Base-by-base conservation (phyloP, 2,113 vertebrate genomes). In the Carassius gibelio region DNA sequence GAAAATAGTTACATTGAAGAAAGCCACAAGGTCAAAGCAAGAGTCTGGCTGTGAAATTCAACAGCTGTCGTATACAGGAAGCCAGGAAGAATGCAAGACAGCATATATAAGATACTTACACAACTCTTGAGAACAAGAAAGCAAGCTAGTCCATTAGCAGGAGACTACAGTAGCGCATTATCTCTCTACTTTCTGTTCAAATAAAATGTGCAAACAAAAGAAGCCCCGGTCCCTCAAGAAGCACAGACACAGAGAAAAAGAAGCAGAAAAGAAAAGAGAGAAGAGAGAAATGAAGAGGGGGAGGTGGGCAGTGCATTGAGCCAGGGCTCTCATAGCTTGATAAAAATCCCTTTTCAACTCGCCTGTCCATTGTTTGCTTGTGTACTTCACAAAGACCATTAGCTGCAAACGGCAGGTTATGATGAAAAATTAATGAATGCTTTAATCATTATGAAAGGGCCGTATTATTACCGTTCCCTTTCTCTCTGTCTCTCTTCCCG, bases 391-490 rank as follows among this genome's bases (percentile, higher is more conserved):
- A 96, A 96, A 98, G 96, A 94, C 96, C 96, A 97, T 97, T 99
- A 97, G 97, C 91, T 95, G 96, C 96, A 95, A 97, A 96, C 96
- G 96, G 97, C 96, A 97, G 97, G 96, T 97, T 97, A 95, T 96
- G 95, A 97, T 97, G 97, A 97, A 98, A 98, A 96, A 97, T 99
- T 97, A 97, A 99, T 98, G 96, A 97, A 97, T 95, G 94, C 94
- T 95, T 96, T 96, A 96, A 96, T 98, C 96, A 97, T 97, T 97
- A 97, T 96, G 95, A 96, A 96, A 95, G 94, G 95, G 93, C 94
- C 91, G 93, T 95, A 96, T 97, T 96, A 96, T 96, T 96, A 94
- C 92, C 86, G 92, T 86, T 92, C 93, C 93, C 89, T 91, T 68
- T 57, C 85, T 86, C 89, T 84, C 75, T 91, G 88, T 90, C n/a